These are phyloP conservation scores for Paedocypris micromegethes DNA, from an alignment of 2,797 vertebrate species.

Conservation along the genomic window DNA sequence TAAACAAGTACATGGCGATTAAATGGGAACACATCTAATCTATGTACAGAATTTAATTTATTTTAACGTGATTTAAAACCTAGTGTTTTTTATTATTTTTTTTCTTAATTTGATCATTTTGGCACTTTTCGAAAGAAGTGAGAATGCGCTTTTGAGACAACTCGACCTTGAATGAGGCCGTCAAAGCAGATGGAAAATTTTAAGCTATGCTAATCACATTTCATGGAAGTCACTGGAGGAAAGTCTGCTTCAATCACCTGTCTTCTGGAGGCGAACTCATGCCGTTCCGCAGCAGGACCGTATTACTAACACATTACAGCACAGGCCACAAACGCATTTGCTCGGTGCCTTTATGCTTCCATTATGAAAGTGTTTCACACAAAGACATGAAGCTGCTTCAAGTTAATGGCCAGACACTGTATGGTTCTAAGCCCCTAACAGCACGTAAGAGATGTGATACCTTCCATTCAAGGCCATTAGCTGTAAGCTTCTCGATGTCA, in stretches of 20 bases:
- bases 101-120: too few species aligned
- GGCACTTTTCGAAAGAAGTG: too few species aligned
- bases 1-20: too few species aligned
- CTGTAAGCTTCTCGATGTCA: constrained; percentile 11
- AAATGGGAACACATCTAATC: too few species aligned
- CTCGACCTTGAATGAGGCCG: not conserved
- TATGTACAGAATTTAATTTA: too few species aligned
- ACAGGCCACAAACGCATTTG: not conserved
- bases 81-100: too few species aligned
- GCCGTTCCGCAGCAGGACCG: not conserved
- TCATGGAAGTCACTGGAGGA: constrained; percentile 18
- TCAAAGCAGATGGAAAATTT: constrained; percentile 16
- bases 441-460: constrained; percentile 1
- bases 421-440: not conserved
- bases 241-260: constrained; percentile 11
- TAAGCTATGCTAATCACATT: constrained; percentile 20
- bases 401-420: not conserved
- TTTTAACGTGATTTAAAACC: too few species aligned
- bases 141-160: not conserved
- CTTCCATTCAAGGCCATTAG: constrained; percentile 12
- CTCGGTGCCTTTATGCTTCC: not conserved
- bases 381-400: not conserved
- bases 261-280: not conserved
- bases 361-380: not conserved
- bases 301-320: constrained; percentile 1